These are phyloP conservation scores for Pseudomyrmex gracilis DNA, from an alignment of 1,140 invertebrate species.

Conservation along the genomic window DNA sequence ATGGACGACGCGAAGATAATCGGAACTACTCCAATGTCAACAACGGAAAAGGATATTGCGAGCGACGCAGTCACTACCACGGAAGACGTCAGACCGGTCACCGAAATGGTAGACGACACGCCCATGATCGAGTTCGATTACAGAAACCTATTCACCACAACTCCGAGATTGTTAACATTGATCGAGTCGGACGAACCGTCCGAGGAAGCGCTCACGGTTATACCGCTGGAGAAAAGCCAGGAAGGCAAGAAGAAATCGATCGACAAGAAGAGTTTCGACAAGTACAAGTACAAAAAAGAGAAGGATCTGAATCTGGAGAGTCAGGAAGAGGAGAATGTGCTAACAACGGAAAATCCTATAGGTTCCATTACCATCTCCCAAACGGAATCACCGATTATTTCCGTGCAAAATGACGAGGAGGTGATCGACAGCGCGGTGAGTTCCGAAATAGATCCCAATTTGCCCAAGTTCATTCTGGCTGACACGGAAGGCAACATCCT, in stretches of 20 bases:
- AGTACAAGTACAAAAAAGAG: conserved; percentile 75
- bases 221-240: conserved; percentile 76
- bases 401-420: conserved; percentile 45
- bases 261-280: conserved; percentile 68
- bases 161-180: conserved; percentile 11
- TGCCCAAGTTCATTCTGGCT: background rate
- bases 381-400: conserved; percentile 10
- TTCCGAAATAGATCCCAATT: conserved; percentile 26
- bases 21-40: conserved; percentile 51
- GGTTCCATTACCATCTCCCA: conserved; percentile 3
- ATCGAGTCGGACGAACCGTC: conserved; percentile 58
- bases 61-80: conserved; percentile 44
- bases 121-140: conserved; percentile 76
- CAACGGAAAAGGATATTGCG: background rate
- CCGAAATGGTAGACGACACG: conserved; percentile 80
- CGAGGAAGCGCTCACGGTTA: conserved; percentile 79
- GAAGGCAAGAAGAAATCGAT: conserved; percentile 66
- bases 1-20: conserved; percentile 58
- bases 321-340: conserved; percentile 47
- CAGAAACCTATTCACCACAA: conserved; percentile 71
- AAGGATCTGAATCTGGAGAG: conserved; percentile 72
- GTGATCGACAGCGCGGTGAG: conserved; percentile 13
- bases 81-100: conserved; percentile 81
- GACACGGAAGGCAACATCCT: conserved; percentile 51
- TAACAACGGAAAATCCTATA: conserved; percentile 53